phyloP scores from a whole-genome alignment of 1,140 invertebrate genomes.

The Planococcus citri region DNA sequence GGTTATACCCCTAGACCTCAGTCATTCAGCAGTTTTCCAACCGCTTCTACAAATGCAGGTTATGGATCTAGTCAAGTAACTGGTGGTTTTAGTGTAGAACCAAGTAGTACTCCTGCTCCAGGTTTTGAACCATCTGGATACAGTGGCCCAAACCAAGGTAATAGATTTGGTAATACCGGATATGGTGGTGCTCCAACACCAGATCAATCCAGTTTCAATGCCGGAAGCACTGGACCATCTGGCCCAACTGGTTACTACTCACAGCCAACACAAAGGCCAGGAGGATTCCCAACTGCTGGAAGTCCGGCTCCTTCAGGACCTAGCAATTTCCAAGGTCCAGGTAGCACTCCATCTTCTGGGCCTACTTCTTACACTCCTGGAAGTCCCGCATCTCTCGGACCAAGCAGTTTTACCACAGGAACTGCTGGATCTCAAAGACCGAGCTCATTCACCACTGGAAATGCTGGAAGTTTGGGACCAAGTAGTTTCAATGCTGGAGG shows the following conservation, averaged over 20 bases:
- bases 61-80: not conserved
- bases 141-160: not conserved
- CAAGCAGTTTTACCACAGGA: conserved; percentile 11
- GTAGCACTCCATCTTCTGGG: not conserved
- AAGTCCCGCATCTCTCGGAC: not conserved
- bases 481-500: conserved; percentile 23
- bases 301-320: not conserved
- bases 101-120: not conserved
- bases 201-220: conserved; percentile 25
- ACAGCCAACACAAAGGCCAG: no score
- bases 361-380: not conserved
- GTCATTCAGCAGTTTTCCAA: not conserved
- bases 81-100: not conserved
- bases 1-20: not conserved
- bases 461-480: conserved; percentile 25
- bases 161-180: not conserved
- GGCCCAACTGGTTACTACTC: conserved; percentile 26
- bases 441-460: conserved; percentile 25
- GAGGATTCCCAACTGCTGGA: not conserved
- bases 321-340: not conserved
- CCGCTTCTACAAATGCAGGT: not conserved
- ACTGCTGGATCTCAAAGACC: conserved; percentile 25
- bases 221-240: conserved; percentile 28
- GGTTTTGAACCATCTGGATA: not conserved
- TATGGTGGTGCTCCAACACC: not conserved